Conservation (phyloP, 2,888 invertebrate species). For the Aleiodes alternator region DNA sequence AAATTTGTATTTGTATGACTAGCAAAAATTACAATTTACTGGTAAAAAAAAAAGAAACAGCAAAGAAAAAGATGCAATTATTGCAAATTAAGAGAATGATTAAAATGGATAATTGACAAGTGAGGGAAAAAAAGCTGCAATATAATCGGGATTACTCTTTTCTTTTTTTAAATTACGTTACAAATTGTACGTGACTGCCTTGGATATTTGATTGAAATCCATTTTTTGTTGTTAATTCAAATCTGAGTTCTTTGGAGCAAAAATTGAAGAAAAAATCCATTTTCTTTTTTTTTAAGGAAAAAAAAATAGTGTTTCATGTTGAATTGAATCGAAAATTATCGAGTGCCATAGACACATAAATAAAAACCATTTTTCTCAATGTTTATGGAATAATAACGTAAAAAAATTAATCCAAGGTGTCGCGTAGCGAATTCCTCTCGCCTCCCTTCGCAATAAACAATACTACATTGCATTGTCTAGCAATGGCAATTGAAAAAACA, state of each 20-base stretch:
- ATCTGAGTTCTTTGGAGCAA: neutral
- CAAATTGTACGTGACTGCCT: conserved; percentile 11
- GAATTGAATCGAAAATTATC: neutral
- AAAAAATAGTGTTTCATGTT: neutral
- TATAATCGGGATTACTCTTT: conserved; percentile 1
- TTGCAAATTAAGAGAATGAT: neutral
- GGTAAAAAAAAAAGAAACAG: conserved; percentile 42
- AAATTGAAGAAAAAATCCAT: conserved; percentile 56
- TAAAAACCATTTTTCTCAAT: neutral
- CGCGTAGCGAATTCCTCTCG: conserved; percentile 11
- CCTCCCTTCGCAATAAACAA: conserved; percentile 3
- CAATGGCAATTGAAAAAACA: conserved; percentile 14
- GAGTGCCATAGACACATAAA: conserved; percentile 3
- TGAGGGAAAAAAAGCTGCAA: neutral
- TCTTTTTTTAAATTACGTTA: conserved; percentile 13
- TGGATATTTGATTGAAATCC: conserved; percentile 8
- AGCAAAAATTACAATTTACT: conserved; percentile 56
- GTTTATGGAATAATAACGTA: neutral
- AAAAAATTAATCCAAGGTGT: conserved; percentile 22
- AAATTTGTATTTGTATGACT: conserved; percentile 14
- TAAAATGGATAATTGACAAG: neutral
- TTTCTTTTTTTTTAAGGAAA: conserved; percentile 58
- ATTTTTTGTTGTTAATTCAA: neutral
- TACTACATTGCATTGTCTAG: conserved; percentile 19
- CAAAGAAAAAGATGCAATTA: conserved; percentile 17